A percentile compares a stretch with the other conserved stretches of the same genome.
Conservation (phyloP, 1,140 invertebrate genomes). For the Mizuhopecten yessoensis region DNA sequence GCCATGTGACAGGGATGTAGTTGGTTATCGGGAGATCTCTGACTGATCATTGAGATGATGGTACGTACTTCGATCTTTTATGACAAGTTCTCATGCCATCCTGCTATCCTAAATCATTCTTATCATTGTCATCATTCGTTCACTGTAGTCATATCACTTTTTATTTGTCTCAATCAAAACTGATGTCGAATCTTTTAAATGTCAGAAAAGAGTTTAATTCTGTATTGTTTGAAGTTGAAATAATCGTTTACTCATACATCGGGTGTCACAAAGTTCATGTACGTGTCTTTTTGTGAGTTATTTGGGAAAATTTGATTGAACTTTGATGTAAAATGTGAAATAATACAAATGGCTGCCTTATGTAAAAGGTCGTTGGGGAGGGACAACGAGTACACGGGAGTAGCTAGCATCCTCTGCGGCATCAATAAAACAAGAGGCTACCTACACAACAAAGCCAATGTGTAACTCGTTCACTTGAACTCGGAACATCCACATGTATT, state of each 20-base stretch:
- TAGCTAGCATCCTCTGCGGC: background rate
- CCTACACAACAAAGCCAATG: no score
- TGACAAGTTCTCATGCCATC: background rate
- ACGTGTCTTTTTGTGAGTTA: background rate
- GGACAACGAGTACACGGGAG: background rate
- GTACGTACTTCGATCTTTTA: background rate
- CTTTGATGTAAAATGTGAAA: background rate
- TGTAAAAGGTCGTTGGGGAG: background rate
- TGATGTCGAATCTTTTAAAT: background rate
- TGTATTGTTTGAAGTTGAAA: background rate
- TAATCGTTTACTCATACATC: background rate
- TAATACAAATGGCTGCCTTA: background rate
- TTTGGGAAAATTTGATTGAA: conserved; percentile 2
- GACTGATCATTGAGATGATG: background rate
- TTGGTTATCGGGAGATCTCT: background rate
- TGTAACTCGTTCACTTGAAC: background rate
- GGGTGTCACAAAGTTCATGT: background rate
- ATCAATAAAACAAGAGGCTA: conserved; percentile 18
- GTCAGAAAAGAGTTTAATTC: no score
- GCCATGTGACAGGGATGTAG: background rate
- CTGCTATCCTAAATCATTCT: background rate
- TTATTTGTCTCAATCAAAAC: background rate
- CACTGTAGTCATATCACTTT: background rate
- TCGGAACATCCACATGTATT: background rate
- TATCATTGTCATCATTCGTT: no score